phyloP scores from a whole-genome alignment of 92 coral and sea anemone genomes.

The Umimayanthus chanpuru region DNA sequence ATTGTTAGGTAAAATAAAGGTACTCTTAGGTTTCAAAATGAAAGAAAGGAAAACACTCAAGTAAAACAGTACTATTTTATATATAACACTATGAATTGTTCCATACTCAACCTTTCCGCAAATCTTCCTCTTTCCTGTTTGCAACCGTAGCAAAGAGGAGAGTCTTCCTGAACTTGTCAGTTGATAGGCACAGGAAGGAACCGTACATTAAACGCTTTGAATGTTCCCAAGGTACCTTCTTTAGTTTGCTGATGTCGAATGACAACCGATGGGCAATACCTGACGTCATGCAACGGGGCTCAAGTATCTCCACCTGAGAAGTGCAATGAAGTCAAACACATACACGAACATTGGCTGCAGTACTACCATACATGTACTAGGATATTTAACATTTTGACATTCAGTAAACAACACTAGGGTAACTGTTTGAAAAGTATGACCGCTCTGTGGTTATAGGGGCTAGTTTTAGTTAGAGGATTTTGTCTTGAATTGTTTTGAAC shows the following conservation, averaged over 20 bases:
- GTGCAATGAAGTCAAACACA: background rate
- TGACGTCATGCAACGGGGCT: slow-evolving; percentile 61
- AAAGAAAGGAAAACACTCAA: too few relatives aligned
- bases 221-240: slow-evolving; percentile 79
- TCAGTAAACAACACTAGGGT: too few relatives aligned
- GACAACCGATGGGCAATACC: slow-evolving; percentile 73
- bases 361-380: too few relatives aligned
- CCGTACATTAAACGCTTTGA: slow-evolving; percentile 82
- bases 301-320: slow-evolving; percentile 47
- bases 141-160: slow-evolving; percentile 87
- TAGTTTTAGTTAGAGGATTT: too few relatives aligned
- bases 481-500: too few relatives aligned
- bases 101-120: slow-evolving; percentile 49
- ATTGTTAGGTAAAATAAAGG: too few relatives aligned
- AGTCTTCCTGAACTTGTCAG: slow-evolving; percentile 74
- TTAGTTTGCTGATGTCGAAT: slow-evolving; percentile 56
- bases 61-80: background rate
- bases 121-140: slow-evolving; percentile 76
- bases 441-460: too few relatives aligned
- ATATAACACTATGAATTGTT: too few relatives aligned
- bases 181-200: slow-evolving; percentile 87
- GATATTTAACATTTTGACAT: too few relatives aligned
- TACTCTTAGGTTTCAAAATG: too few relatives aligned
- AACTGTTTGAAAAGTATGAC: too few relatives aligned
- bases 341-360: too few relatives aligned